Evolutionary conservation across 2,888 invertebrate species (phyloP).

Genomic region (Drosophila mulleri): DNA sequence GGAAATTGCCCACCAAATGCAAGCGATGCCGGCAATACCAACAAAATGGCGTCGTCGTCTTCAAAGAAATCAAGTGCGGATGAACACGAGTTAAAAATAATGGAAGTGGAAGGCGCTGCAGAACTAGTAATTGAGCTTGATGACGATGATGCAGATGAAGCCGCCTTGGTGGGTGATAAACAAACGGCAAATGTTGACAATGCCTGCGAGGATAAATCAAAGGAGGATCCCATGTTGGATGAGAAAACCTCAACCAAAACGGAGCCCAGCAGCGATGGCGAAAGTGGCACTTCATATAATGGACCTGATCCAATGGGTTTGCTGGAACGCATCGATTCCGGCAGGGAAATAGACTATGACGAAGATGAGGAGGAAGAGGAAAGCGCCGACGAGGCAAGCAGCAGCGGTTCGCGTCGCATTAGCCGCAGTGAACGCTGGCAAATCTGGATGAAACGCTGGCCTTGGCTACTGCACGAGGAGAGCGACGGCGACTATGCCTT

Average conservation of each 20-base stretch:
- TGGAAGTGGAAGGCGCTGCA: conserved; percentile 62
- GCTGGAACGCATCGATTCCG: conserved; percentile 58
- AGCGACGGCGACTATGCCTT: conserved; percentile 66
- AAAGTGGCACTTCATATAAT: conserved; percentile 47
- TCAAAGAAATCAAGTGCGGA: background rate
- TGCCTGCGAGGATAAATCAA: conserved; percentile 3
- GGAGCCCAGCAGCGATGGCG: conserved; percentile 52
- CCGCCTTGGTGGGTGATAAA: conserved; percentile 19
- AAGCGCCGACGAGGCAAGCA: conserved; percentile 50
- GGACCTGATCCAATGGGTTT: conserved; percentile 77
- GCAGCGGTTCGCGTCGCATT: conserved; percentile 19
- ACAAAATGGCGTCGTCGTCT: conserved; percentile 70
- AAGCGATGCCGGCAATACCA: conserved; percentile 41
- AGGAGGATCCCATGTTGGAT: conserved; percentile 14
- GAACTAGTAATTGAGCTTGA: conserved; percentile 38
- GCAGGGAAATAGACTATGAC: conserved; percentile 22
- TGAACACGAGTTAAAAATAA: conserved; percentile 62
- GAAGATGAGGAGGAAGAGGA: conserved; percentile 44
- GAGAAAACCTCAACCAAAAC: conserved; percentile 44
- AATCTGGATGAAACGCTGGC: conserved; percentile 72
- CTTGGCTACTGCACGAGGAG: conserved; percentile 77
- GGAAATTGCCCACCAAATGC: background rate
- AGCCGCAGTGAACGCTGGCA: conserved; percentile 45
- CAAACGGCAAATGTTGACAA: conserved; percentile 5
- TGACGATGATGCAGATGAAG: conserved; percentile 49